Percentiles rank a stretch among this genome's conserved stretches.
These are phyloP conservation scores for Cottoperca gobio DNA, from an alignment of 2,797 vertebrate species.

Conservation along the genomic window DNA sequence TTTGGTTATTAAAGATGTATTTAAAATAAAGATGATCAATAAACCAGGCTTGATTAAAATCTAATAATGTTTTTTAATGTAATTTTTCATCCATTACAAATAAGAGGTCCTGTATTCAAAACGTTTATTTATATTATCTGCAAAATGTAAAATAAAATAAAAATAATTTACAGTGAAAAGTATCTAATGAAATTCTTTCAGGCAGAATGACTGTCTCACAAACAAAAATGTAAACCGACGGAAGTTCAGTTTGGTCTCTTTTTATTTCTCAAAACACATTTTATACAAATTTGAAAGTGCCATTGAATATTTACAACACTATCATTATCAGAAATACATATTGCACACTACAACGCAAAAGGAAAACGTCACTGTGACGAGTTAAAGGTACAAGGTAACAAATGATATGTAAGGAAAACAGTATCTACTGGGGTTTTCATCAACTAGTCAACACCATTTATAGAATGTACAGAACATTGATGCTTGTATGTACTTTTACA, in stretches of 20 bases:
- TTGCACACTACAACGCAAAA: conserved; percentile 82
- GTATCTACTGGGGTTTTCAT: neutral
- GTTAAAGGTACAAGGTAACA: conserved; percentile 57
- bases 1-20: too few species aligned
- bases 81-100: too few species aligned
- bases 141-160: too few species aligned
- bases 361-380: conserved; percentile 4
- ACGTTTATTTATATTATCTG: too few species aligned
- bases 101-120: too few species aligned
- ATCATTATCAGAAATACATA: conserved; percentile 78
- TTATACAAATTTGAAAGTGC: conserved; percentile 77
- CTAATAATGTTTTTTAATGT: too few species aligned
- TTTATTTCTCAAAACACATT: conserved; percentile 41
- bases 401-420: conserved; percentile 15
- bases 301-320: conserved; percentile 40
- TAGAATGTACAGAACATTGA: neutral
- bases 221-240: neutral
- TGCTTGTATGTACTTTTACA: neutral
- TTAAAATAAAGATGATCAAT: too few species aligned
- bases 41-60: too few species aligned
- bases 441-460: neutral
- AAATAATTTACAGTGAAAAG: too few species aligned
- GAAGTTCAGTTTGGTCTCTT: neutral
- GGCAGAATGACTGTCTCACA: neutral
- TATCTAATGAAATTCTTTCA: too few species aligned